Base-by-base conservation (phyloP, 2,888 invertebrate species). In the Dilophus febrilis region DNA sequence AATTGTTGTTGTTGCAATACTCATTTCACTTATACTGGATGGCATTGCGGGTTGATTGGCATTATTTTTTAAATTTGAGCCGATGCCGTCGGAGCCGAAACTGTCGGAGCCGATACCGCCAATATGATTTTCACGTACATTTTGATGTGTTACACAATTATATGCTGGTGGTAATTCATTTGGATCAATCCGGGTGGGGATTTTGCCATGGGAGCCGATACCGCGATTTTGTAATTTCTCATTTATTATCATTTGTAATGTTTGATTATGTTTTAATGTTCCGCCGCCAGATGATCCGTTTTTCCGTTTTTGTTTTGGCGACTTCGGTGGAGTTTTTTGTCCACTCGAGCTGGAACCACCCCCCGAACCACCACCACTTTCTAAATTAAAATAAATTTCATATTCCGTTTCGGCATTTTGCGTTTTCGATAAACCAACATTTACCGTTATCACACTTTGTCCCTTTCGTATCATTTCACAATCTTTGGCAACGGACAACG, bases 401-500 rank as follows among this genome's bases (percentile, higher is more conserved):
- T 53, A 57, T 33, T 47, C 48, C 7, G 37, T 35, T 13, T 38
- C 35, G 32, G 46, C 38, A 16, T 42, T 38, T 3, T 42, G 39
- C 22, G 8, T 8, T 34, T 43, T 40, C 4, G 19, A 31, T 22
- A n/a, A 49, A 5, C 53, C 48, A 3, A 50, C 48, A 48, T 62
- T 61, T 1, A 64, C 60, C 1, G 58, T 60, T 10, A 65, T 58
- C 5, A 72, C 64, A 35, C 66, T 65, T 46, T 71, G 68, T 5
- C 59, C 56, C 2, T 61, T 51, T n/a, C 58, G 69, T 1, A 95
- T 71, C 51, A 95, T 87, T 1, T 82, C 85, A 60, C 92, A 94
- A 54, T 91, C 87, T 38, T 79, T 70, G 0, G 91, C 92, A 11
- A 95, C 94, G 50, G 90, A 90, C 37, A 92, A 68, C 0, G 92